phyloP scores from a whole-genome alignment of 2,113 vertebrate species.

The Pogonocichla stellata region DNA sequence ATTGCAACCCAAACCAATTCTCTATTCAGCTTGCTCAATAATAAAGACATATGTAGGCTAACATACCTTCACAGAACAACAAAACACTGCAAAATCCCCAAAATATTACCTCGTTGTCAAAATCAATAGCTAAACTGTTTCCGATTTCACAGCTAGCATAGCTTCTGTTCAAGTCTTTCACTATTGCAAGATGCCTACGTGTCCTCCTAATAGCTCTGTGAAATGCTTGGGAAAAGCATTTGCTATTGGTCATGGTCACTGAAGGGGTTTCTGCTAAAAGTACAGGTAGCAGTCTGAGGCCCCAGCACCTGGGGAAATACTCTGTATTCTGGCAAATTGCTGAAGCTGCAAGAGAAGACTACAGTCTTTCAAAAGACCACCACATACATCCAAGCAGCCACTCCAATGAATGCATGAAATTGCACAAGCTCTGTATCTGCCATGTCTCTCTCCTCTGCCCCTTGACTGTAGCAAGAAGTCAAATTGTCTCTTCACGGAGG shows the following conservation, averaged over 20 bases:
- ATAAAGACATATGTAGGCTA: neutral
- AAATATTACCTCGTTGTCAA: neutral
- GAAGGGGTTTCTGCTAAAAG: neutral
- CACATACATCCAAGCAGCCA: neutral
- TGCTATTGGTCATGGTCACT: neutral
- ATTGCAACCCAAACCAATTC: neutral
- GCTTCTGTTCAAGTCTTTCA: neutral
- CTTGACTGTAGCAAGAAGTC: neutral
- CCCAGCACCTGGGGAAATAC: neutral
- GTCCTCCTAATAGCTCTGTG: neutral
- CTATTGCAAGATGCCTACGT: rapidly evolving
- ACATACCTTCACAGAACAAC: neutral
- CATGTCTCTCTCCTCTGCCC: neutral
- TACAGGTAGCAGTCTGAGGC: neutral
- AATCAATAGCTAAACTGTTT: neutral
- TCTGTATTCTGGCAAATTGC: neutral
- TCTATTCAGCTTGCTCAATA: neutral
- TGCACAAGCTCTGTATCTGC: neutral
- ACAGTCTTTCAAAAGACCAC: neutral
- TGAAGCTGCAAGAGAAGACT: neutral
- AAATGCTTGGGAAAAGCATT: neutral
- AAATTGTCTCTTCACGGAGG: neutral
- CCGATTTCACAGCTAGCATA: neutral
- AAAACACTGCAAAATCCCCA: neutral
- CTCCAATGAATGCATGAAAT: neutral